Conservation (phyloP, 2,113 vertebrate genomes). For the Lamprologus callipterus region DNA sequence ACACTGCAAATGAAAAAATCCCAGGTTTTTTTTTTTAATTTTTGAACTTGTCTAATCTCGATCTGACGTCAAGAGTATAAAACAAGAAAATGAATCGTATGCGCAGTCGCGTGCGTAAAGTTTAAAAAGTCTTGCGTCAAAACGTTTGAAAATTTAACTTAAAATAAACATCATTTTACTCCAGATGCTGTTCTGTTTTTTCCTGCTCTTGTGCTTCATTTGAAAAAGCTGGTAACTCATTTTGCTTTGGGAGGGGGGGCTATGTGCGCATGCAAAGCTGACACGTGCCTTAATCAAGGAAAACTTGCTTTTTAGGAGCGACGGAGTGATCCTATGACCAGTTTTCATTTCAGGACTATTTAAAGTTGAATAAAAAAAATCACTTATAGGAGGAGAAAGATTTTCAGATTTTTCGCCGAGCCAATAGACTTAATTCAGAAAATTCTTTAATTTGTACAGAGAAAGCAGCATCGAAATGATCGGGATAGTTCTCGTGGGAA, state of each 20-base stretch:
- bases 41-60: not conserved
- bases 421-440: not conserved
- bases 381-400: rapidly evolving
- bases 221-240: not conserved
- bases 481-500: not conserved
- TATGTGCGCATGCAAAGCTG: too few species aligned
- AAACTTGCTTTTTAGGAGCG: not conserved
- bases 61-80: not conserved
- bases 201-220: not conserved
- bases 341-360: not conserved
- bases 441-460: not conserved
- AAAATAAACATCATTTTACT: not conserved
- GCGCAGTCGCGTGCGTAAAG: not conserved
- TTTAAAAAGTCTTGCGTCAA: rapidly evolving
- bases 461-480: not conserved
- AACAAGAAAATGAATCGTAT: rapidly evolving
- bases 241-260: rapidly evolving
- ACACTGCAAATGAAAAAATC: not conserved
- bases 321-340: not conserved
- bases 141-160: not conserved
- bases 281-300: not conserved
- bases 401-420: not conserved
- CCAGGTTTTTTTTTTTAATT: rapidly evolving
- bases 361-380: not conserved
- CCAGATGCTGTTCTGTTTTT: not conserved